Conservation (phyloP, 2,797 vertebrate genomes). For the Oreonectes daqikongensis region DNA sequence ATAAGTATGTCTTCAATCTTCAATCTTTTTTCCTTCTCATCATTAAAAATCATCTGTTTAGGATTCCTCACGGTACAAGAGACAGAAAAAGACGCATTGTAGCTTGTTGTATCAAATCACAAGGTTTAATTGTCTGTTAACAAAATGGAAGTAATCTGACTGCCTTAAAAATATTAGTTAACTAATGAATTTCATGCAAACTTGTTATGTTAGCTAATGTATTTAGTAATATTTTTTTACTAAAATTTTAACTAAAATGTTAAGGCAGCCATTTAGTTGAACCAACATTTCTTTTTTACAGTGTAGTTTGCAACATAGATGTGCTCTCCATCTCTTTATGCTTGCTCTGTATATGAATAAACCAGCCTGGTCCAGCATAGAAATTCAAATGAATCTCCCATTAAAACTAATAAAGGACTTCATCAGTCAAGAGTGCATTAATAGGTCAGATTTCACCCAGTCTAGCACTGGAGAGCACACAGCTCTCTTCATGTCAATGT, state of each 20-base stretch:
- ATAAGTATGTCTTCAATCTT: neutral
- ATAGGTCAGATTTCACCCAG: slow-evolving; percentile 37
- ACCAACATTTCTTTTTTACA: no score
- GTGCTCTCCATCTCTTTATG: no score
- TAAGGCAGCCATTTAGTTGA: no score
- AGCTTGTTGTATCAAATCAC: slow-evolving; percentile 66
- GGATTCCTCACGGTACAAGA: slow-evolving; percentile 31
- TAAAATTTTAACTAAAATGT: no score
- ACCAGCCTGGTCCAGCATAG: neutral
- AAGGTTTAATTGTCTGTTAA: slow-evolving; percentile 70
- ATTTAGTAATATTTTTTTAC: no score
- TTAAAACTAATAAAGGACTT: slow-evolving; percentile 57
- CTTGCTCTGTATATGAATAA: no score
- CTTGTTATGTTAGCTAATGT: no score
- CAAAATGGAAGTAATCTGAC: no score
- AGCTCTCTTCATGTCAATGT: neutral
- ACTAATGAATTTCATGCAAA: no score
- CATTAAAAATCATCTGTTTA: slow-evolving; percentile 48
- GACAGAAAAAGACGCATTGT: slow-evolving; percentile 60
- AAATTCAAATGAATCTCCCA: slow-evolving; percentile 27
- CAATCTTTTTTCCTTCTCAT: neutral
- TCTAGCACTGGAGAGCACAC: slow-evolving; percentile 15
- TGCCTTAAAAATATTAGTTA: no score
- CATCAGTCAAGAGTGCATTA: slow-evolving; percentile 55
- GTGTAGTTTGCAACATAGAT: neutral